These are phyloP conservation scores for Epinephelus moara DNA, from an alignment of 2,113 vertebrate genomes.

Conservation along the genomic window DNA sequence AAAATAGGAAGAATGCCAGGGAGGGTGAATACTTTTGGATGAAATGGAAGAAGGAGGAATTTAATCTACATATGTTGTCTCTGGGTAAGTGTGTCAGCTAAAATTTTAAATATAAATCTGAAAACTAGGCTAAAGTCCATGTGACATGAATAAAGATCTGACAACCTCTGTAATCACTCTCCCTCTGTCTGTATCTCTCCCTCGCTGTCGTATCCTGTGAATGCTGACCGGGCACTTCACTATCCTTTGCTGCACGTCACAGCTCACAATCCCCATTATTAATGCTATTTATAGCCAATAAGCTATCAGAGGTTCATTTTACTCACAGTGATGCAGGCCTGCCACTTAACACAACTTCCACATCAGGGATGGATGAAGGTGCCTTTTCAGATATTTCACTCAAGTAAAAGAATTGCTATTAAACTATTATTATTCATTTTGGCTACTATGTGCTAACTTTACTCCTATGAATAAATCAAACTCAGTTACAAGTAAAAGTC, in stretches of 20 bases:
- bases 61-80: too few relatives aligned
- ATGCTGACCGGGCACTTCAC: slow-evolving; percentile 46
- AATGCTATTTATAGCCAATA: slow-evolving; percentile 64
- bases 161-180: background rate
- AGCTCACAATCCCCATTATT: slow-evolving; percentile 50
- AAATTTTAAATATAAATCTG: too few relatives aligned
- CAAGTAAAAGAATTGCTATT: background rate
- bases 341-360: background rate
- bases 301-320: slow-evolving; percentile 34
- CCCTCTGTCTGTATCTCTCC: background rate
- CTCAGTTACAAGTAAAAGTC: background rate
- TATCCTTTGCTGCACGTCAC: slow-evolving; percentile 50
- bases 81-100: too few relatives aligned
- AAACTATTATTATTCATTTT: background rate
- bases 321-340: background rate
- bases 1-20: too few relatives aligned
- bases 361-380: background rate
- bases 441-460: background rate
- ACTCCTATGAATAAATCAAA: background rate
- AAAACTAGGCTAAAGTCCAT: too few relatives aligned
- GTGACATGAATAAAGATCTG: too few relatives aligned
- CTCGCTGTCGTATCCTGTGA: slow-evolving; percentile 34
- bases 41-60: too few relatives aligned
- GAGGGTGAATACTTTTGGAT: too few relatives aligned
- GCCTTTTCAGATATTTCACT: background rate